Evolutionary conservation across 2,888 invertebrate genomes (phyloP), one percentile per base, ranked within the genome.

Genomic region (Lacanobia oleracea): DNA sequence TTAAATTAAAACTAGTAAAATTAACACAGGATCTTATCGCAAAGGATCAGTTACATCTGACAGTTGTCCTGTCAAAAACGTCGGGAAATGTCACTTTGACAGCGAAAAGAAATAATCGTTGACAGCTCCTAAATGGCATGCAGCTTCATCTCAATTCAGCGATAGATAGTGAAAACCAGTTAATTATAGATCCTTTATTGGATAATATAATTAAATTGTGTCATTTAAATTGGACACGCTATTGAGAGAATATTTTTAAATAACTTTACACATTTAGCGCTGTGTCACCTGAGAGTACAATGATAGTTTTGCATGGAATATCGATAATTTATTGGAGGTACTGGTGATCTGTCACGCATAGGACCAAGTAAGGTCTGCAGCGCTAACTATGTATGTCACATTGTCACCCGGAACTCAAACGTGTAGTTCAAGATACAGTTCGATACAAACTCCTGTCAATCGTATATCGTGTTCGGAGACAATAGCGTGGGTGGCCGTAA

Each of bases 141-240:
- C 53, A 60, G 64, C 61, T 56, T 75, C 72, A 72, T 81, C 81
- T 72, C 75, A 72, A 64, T 59, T 64, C 62, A 61, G n/a, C 10
- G 12, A 59, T 83, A 70, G 71, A 70, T 72, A 72, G 37, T 21
- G 33, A 53, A 56, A 79, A 73, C 82, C 71, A 82, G 72, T 82
- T 79, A 67, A 51, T 56, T 56, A 67, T 33, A 69, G 83, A 82
- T 79, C 56, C 45, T 78, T 72, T 63, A 48, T 27, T 64, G 40
- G 79, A 80, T 80, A 83, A 73, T 67, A 64, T 83, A 80, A 80
- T 83, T 83, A 79, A 83, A 83, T 82, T 80, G 73, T 82, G 74
- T 79, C 68, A 82, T 67, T 79, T 71, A 78, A 77, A 79, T 79
- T 73, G 63, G 60, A 79, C 80, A 79, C 66, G 83, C 63, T 50